phyloP scores from a whole-genome alignment of 2,888 invertebrate species.

The Agrochola litura region DNA sequence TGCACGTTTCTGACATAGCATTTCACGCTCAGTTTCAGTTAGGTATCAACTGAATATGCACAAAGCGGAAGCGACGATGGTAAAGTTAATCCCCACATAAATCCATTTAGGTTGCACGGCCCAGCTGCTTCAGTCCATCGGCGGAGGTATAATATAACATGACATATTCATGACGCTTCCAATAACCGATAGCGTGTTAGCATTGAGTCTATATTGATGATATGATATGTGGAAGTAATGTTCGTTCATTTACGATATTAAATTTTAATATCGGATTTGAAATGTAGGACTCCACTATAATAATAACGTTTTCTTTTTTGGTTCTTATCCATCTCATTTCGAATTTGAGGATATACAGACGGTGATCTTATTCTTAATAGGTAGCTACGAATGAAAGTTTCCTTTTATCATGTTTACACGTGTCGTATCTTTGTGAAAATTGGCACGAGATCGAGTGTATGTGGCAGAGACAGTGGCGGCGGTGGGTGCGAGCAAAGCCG shows the following conservation, averaged over 20 bases:
- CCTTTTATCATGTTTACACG: background rate
- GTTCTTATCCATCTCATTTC: background rate
- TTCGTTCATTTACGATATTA: slow-evolving; percentile 24
- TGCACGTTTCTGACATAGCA: slow-evolving; percentile 37
- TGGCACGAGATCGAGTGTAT: slow-evolving; percentile 5
- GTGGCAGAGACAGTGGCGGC: background rate
- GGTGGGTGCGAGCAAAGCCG: background rate
- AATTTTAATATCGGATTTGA: slow-evolving; percentile 12
- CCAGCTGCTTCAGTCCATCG: slow-evolving; percentile 33
- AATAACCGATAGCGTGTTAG: slow-evolving; percentile 38
- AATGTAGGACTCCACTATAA: background rate
- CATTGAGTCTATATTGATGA: slow-evolving; percentile 12
- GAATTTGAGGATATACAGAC: background rate
- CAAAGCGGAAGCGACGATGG: slow-evolving; percentile 37
- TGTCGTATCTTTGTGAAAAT: slow-evolving; percentile 14
- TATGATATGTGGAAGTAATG: slow-evolving; percentile 18
- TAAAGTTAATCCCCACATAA: slow-evolving; percentile 58
- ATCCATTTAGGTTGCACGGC: slow-evolving; percentile 56
- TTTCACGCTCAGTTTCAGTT: slow-evolving; percentile 36
- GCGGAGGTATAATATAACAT: slow-evolving; percentile 21
- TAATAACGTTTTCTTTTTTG: background rate
- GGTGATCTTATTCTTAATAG: background rate
- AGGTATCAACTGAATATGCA: slow-evolving; percentile 28
- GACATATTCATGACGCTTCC: slow-evolving; percentile 46
- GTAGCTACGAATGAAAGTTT: background rate